Percentiles rank a stretch among this genome's conserved stretches.
phyloP scores from a whole-genome alignment of 2,888 invertebrate species.

The Caenorhabditis uteleia region DNA sequence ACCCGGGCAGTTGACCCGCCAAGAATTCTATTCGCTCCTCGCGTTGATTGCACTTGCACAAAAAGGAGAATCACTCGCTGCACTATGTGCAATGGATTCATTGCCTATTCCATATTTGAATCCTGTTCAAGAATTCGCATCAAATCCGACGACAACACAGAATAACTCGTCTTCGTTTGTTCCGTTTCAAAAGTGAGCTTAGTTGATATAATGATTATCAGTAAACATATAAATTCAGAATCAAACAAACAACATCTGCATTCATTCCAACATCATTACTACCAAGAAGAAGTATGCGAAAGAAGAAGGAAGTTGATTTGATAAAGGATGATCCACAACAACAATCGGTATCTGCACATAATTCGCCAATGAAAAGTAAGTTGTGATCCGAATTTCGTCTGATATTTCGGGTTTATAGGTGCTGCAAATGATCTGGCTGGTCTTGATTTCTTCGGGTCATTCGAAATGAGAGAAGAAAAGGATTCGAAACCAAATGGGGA shows the following conservation, averaged over 20 bases:
- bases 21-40: constrained; percentile 72
- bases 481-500: constrained; percentile 11
- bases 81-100: constrained; percentile 51
- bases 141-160: constrained; percentile 8
- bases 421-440: constrained; percentile 16
- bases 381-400: background rate
- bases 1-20: constrained; percentile 71
- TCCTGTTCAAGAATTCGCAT: constrained; percentile 37
- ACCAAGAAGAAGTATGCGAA: constrained; percentile 24
- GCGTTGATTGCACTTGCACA: constrained; percentile 73
- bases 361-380: constrained; percentile 19
- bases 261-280: constrained; percentile 45
- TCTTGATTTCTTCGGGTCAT: constrained; percentile 16
- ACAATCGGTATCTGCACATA: constrained; percentile 17
- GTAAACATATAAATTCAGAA: constrained; percentile 8
- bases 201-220: background rate
- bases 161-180: constrained; percentile 22
- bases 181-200: constrained; percentile 23
- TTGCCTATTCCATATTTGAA: constrained; percentile 62
- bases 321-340: constrained; percentile 19
- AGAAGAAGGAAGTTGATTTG: constrained; percentile 36
- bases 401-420: background rate
- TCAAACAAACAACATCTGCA: constrained; percentile 31
- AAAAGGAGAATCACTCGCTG: constrained; percentile 58
- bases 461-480: constrained; percentile 5